These are phyloP conservation scores for Ichneumoninae sp. DNA, from an alignment of 2,888 invertebrate genomes.

Conservation along the genomic window DNA sequence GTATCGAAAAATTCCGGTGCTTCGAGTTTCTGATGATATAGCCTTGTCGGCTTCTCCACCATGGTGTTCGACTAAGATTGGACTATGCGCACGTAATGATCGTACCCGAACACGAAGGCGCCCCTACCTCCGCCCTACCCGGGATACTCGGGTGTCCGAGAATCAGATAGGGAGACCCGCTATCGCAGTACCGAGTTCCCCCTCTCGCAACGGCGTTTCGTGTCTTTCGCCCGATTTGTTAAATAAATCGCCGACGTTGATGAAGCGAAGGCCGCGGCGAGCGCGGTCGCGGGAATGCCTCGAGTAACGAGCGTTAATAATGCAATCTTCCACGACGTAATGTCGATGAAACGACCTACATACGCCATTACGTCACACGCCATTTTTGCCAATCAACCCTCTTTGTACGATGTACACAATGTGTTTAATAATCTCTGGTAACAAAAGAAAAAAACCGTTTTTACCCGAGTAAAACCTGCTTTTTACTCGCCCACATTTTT, in stretches of 20 bases:
- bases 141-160: constrained; percentile 33
- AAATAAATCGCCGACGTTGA: constrained; percentile 64
- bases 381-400: constrained; percentile 7
- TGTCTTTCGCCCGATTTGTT: constrained; percentile 64
- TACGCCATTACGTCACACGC: constrained; percentile 41
- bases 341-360: constrained; percentile 63
- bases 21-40: constrained; percentile 6
- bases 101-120: constrained; percentile 54
- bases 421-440: neutral
- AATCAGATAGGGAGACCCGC: constrained; percentile 53
- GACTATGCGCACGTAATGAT: constrained; percentile 51
- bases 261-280: constrained; percentile 51
- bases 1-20: constrained; percentile 1
- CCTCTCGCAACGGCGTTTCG: constrained; percentile 47
- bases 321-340: constrained; percentile 61
- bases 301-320: constrained; percentile 62
- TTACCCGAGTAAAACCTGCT: neutral
- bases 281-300: constrained; percentile 51
- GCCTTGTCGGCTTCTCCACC: neutral
- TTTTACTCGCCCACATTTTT: neutral
- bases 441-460: neutral
- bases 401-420: constrained; percentile 3
- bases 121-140: constrained; percentile 11
- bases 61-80: constrained; percentile 32
- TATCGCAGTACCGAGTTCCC: constrained; percentile 15